phyloP scores from a whole-genome alignment of 2,797 vertebrate genomes.

The Halcyon leucocephala region DNA sequence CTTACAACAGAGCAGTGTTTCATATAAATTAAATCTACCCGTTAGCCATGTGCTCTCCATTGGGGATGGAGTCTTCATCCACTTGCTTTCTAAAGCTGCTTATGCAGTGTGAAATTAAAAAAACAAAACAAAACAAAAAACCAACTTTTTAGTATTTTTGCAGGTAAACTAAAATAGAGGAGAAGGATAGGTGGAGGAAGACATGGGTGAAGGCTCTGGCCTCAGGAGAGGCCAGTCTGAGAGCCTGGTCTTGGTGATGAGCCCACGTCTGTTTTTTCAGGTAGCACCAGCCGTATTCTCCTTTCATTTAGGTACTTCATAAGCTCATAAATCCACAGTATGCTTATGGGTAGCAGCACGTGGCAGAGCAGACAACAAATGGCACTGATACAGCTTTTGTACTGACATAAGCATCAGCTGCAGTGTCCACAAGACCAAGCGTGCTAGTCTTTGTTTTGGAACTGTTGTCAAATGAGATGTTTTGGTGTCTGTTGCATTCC shows the following conservation, averaged over 20 bases:
- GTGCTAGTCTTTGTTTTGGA: background rate
- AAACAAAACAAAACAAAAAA: too few relatives aligned
- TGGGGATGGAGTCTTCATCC: conserved; percentile 40
- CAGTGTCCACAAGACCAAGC: background rate
- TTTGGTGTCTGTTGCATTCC: background rate
- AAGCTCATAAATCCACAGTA: background rate
- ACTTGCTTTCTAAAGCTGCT: conserved; percentile 22
- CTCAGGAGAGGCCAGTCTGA: background rate
- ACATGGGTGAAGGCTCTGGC: background rate
- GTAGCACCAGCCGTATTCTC: background rate
- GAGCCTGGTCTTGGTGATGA: background rate
- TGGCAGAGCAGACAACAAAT: background rate
- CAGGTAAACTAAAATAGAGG: background rate
- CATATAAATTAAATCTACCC: conserved; percentile 66
- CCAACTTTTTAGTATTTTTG: conserved; percentile 10
- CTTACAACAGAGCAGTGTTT: background rate
- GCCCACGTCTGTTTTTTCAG: background rate
- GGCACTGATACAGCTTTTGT: background rate
- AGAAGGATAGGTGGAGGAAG: background rate
- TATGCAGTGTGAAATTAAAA: background rate
- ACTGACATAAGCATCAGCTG: background rate
- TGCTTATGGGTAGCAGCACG: background rate
- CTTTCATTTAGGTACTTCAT: background rate
- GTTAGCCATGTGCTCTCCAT: conserved; percentile 42
- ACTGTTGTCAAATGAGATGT: background rate